Base-by-base conservation (phyloP, 1,140 invertebrate genomes). In the Ectropis grisescens region DNA sequence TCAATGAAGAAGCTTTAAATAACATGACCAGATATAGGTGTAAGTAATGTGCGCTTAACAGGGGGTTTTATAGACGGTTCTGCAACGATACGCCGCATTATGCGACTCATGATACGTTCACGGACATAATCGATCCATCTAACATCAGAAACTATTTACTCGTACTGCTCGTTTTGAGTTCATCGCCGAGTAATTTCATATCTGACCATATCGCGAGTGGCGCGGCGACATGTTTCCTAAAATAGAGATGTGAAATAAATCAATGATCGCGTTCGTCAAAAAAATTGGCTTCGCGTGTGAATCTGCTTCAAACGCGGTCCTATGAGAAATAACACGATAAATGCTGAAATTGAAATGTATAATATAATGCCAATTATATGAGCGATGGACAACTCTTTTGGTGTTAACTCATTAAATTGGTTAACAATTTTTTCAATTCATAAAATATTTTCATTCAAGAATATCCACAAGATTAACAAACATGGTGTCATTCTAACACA, bases 241-340 rank as follows among this genome's bases (percentile, higher is more conserved):
- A 80, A 75, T 67, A 80, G 76, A 71, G 64, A 60, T 76, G 58
- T 71, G 68, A 75, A 74, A 76, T 76, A 74, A 69, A 78, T 80
- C 75, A 75, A 56, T 61, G 58, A 71, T 66, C 44, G 39, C 56
- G 43, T 33, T 48, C 60, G 58, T 72, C 64, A 70, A 74, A 75
- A 79, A 80, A 72, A 40, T 42, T 33, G 22, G 47, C 50, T 38
- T 44, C 35, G 54, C 66, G 66, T 80, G 75, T 76, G 75, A 80
- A 80, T 76, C 75, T 75, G 41, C 67, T 58, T 22, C 45, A 44
- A 34, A 39, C 48, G 52, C 59, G 53, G 56, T 74, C 61, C 43
- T 66, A 61, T 75, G 64, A 72, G 58, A 71, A 8, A 19, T 8
- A n/a, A n/a, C n/a, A n/a, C n/a, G n/a, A n/a, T n/a, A n/a, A n/a